Evolutionary conservation across 1,140 invertebrate species (phyloP).

Genomic region (Aradophagus sp.): DNA sequence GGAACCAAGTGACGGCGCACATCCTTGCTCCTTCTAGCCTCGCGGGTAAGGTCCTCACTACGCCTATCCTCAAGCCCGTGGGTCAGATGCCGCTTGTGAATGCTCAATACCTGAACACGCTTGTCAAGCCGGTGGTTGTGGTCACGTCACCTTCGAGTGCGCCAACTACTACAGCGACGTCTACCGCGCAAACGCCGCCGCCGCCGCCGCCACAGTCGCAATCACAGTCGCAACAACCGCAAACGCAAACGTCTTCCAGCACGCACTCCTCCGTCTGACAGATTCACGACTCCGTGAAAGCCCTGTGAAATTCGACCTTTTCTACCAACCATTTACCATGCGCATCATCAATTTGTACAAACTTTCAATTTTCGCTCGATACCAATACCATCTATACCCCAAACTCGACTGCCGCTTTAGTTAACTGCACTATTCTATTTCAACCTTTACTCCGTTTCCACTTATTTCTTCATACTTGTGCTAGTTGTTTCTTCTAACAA

Average conservation of each 20-base stretch:
- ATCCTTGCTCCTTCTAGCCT: constrained; percentile 71
- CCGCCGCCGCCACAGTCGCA: background rate
- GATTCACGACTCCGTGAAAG: constrained; percentile 59
- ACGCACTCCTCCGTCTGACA: constrained; percentile 72
- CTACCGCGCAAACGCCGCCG: constrained; percentile 35
- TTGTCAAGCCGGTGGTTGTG: constrained; percentile 74
- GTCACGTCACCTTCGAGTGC: constrained; percentile 67
- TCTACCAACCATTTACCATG: constrained; percentile 26
- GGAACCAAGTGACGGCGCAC: constrained; percentile 72
- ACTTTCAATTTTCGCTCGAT: constrained; percentile 37
- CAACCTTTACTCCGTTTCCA: too few species aligned
- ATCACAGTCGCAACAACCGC: constrained; percentile 12
- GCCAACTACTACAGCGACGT: constrained; percentile 62
- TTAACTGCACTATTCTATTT: too few species aligned
- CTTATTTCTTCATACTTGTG: too few species aligned
- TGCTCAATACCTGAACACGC: constrained; percentile 74
- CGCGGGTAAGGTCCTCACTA: constrained; percentile 72
- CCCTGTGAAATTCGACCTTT: constrained; percentile 61
- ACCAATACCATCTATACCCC: constrained; percentile 3
- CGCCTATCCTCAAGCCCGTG: constrained; percentile 71
- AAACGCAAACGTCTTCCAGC: constrained; percentile 62
- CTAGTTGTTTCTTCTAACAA: too few species aligned
- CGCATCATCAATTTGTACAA: constrained; percentile 31
- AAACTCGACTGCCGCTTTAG: too few species aligned
- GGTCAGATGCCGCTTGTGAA: constrained; percentile 73